A percentile compares a stretch with the other conserved stretches of the same genome.
These are phyloP conservation scores for Drosophila ustulata DNA, from an alignment of 2,888 invertebrate species.

Conservation along the genomic window DNA sequence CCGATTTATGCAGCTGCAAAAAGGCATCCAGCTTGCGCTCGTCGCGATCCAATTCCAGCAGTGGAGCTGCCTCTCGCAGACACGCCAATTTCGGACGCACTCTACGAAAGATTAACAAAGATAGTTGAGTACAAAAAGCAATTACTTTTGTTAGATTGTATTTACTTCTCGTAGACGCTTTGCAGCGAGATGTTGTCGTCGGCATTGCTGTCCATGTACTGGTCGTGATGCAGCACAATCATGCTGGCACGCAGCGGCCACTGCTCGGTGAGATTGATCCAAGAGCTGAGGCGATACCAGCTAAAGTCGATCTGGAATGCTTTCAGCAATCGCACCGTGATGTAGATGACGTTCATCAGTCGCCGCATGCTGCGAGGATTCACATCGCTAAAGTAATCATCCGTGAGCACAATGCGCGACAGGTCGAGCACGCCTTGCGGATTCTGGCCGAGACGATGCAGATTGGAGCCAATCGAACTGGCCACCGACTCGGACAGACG, in stretches of 20 bases:
- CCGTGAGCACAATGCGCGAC: slow-evolving; percentile 95
- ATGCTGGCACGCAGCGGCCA: slow-evolving; percentile 99
- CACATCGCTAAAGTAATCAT: slow-evolving; percentile 99
- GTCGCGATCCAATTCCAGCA: slow-evolving; percentile 96
- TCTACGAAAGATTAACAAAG: slow-evolving; percentile 85
- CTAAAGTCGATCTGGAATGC: slow-evolving; percentile 99
- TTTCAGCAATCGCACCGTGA: slow-evolving; percentile 97
- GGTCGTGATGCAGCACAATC: slow-evolving; percentile 97
- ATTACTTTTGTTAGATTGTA: slow-evolving; percentile 24
- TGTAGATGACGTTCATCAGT: slow-evolving; percentile 98
- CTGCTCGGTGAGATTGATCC: slow-evolving; percentile 99
- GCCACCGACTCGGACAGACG: slow-evolving; percentile 95
- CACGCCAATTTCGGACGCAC: slow-evolving; percentile 93
- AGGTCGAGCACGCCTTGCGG: slow-evolving; percentile 86
- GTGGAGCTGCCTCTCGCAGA: slow-evolving; percentile 94
- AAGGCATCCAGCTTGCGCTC: slow-evolving; percentile 98
- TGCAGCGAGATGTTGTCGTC: slow-evolving; percentile 95
- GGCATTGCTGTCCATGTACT: slow-evolving; percentile 91
- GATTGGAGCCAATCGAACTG: slow-evolving; percentile 95
- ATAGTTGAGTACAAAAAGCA: neutral
- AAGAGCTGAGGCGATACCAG: slow-evolving; percentile 98
- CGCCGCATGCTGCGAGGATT: slow-evolving; percentile 98
- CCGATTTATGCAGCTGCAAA: slow-evolving; percentile 94
- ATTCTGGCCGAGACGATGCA: slow-evolving; percentile 91
- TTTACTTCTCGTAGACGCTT: slow-evolving; percentile 96